phyloP scores from a whole-genome alignment of 2,113 vertebrate genomes.

The Rhagologus leucostigma region DNA sequence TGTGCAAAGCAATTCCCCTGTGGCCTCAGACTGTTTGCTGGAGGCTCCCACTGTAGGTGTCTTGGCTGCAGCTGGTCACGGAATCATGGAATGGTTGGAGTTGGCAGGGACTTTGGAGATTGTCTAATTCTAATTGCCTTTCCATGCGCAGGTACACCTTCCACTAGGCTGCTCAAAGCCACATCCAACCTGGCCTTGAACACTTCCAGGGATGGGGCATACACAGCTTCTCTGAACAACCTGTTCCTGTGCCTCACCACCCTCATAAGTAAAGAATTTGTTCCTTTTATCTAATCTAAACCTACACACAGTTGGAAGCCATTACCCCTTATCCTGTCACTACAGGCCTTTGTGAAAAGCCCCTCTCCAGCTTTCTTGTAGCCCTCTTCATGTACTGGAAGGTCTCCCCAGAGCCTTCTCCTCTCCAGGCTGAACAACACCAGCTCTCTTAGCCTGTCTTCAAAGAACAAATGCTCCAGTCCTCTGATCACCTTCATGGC shows the following conservation, averaged over 20 bases:
- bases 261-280: background rate
- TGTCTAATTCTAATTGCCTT: background rate
- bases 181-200: background rate
- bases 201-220: background rate
- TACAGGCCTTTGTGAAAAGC: background rate
- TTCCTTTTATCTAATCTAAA: background rate
- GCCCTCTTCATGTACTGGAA: background rate
- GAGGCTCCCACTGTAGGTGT: accelerated
- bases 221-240: background rate
- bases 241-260: background rate
- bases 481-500: background rate
- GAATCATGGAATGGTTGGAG: background rate
- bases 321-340: background rate
- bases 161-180: background rate
- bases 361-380: background rate
- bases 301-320: background rate
- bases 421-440: background rate
- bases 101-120: background rate
- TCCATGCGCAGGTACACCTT: background rate
- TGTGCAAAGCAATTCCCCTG: background rate
- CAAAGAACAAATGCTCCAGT: background rate
- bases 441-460: background rate
- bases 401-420: background rate
- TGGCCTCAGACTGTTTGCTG: background rate
- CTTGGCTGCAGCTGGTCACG: background rate